Percentiles rank a stretch among this genome's conserved stretches.
Conservation (phyloP, 1,140 invertebrate genomes). For the Drosophila parabipectinata region DNA sequence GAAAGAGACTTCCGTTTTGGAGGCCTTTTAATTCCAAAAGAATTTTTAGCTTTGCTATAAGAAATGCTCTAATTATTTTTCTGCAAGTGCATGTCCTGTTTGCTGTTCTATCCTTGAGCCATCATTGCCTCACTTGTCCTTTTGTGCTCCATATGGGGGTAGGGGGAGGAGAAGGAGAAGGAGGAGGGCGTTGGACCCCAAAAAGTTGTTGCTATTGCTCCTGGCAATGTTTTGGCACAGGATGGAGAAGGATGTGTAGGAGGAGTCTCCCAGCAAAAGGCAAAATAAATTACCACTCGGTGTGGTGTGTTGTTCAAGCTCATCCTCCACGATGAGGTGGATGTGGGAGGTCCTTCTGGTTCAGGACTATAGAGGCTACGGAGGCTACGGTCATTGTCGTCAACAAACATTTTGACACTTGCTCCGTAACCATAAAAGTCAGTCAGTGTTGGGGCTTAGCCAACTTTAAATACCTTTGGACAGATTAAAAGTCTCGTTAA, state of each 20-base stretch:
- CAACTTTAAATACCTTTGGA: constrained; percentile 83
- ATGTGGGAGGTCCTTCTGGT: not conserved
- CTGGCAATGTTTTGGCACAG: constrained; percentile 19
- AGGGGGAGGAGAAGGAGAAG: no score
- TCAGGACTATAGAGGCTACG: not conserved
- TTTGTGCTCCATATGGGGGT: not conserved
- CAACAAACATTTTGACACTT: constrained; percentile 83
- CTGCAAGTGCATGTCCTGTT: constrained; percentile 3
- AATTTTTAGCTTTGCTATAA: not conserved
- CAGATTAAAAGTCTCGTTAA: constrained; percentile 84
- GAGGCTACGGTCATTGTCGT: constrained; percentile 52
- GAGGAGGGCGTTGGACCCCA: not conserved
- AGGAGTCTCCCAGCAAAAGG: constrained; percentile 18
- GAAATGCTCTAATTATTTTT: not conserved
- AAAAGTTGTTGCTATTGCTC: constrained; percentile 13
- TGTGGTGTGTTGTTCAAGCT: constrained; percentile 46
- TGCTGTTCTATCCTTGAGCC: not conserved
- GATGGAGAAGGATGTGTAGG: constrained; percentile 7
- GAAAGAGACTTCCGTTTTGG: not conserved
- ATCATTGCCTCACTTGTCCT: constrained; percentile 1
- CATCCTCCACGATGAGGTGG: constrained; percentile 12
- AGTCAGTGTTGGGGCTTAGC: constrained; percentile 81
- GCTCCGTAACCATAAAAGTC: constrained; percentile 83
- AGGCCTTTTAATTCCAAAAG: no score
- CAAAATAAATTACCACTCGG: constrained; percentile 81